A percentile compares a stretch with the other conserved stretches of the same genome.
Evolutionary conservation across 2,888 invertebrate species (phyloP).

Genomic region (Agrotis segetum): DNA sequence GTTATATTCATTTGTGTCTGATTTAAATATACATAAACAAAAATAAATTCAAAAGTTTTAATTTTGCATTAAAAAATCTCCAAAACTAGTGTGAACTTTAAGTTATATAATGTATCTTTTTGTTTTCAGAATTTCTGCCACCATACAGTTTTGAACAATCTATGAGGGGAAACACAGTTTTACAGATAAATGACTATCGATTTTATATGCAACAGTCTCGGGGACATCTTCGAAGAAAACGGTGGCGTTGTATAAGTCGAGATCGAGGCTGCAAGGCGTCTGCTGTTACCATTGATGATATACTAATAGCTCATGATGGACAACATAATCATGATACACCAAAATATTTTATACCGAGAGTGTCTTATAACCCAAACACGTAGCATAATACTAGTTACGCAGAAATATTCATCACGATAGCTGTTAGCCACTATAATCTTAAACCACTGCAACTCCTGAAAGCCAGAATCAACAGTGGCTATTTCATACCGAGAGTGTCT

Average conservation of each 20-base stretch:
- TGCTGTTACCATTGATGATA: conserved; percentile 6
- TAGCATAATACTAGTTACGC: background rate
- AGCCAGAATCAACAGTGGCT: too few species aligned
- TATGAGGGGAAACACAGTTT: conserved; percentile 18
- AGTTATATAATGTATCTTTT: background rate
- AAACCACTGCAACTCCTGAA: too few species aligned
- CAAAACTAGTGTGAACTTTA: too few species aligned
- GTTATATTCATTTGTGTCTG: conserved; percentile 33
- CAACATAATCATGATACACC: conserved; percentile 9
- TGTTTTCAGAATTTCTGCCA: background rate
- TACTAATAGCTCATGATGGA: background rate
- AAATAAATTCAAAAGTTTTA: too few species aligned
- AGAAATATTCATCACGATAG: background rate
- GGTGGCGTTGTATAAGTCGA: conserved; percentile 34
- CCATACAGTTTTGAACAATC: background rate
- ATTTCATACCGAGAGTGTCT: background rate
- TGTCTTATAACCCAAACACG: too few species aligned
- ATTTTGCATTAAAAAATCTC: too few species aligned
- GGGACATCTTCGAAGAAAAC: background rate
- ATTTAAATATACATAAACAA: conserved; percentile 8
- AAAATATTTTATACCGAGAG: background rate
- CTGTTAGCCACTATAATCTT: too few species aligned
- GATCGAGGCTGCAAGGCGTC: conserved; percentile 23
- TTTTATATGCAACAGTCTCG: background rate
- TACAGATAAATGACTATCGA: conserved; percentile 27